Percentiles rank a stretch among this genome's conserved stretches.
Evolutionary conservation across 2,797 vertebrate genomes (phyloP).

Genomic region (Liasis olivaceus): DNA sequence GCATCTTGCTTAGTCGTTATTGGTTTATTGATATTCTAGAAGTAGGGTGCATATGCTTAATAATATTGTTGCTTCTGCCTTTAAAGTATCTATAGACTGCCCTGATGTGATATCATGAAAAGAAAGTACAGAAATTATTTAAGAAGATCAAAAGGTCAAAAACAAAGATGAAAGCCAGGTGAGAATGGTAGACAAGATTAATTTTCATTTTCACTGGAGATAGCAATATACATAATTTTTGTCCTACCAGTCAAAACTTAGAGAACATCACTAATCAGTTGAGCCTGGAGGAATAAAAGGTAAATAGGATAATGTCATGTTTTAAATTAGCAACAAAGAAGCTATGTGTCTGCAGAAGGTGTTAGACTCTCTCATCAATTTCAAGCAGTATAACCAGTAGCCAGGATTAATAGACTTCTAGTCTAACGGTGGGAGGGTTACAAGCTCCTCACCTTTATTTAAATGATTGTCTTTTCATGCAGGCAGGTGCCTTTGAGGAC

Average conservation of each 20-base stretch:
- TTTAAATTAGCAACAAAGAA: not conserved
- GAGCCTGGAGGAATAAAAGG: not conserved
- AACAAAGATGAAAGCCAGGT: not conserved
- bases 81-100: too few relatives aligned
- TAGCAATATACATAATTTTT: not conserved
- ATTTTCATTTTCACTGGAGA: not conserved
- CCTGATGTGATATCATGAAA: not conserved
- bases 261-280: not conserved
- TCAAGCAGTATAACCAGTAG: too few relatives aligned
- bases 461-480: too few relatives aligned
- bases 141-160: not conserved
- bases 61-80: not conserved
- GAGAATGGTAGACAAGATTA: not conserved
- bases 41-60: not conserved
- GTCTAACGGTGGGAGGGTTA: not conserved
- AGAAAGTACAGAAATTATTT: not conserved
- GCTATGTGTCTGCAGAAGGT: not conserved
- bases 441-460: not conserved
- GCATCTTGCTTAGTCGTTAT: not conserved
- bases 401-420: not conserved
- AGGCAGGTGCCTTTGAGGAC: too few relatives aligned
- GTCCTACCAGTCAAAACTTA: not conserved
- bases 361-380: not conserved
- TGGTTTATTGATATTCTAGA: not conserved
- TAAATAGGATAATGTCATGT: too few relatives aligned